Base-by-base conservation (phyloP, 2,797 vertebrate genomes). In the Mus spretus region DNA sequence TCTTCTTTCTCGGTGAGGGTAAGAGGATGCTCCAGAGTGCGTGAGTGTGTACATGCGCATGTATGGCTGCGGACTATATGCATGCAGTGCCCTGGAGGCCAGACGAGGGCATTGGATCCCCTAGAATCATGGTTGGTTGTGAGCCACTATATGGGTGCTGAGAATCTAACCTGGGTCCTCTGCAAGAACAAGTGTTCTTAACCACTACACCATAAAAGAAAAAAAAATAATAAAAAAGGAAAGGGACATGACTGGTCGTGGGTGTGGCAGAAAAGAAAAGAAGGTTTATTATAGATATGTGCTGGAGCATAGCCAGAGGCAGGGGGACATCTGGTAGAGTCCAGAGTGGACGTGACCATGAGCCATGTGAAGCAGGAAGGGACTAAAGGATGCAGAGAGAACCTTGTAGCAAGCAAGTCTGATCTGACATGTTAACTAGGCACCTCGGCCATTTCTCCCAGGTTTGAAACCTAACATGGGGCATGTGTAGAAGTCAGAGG, bases 21-120 rank as follows among this genome's bases (percentile, higher is more conserved):
- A 61, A 24, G 59, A 61, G 24, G 24, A 24, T 26, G 59, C 50
- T 10, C 9, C 1, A 11, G 10, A 37, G n/a, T 40, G 17, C 8
- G 1, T 34, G 24, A 20, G 59, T 6, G 19, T 13, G 19, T 15
- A 13, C 13, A 1, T 13, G 12, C 57, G 4, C 8, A 11, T 7
- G 0, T 6, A 0, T 34, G 40, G 37, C 19, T 85, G 44, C 31
- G 6, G 7, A 67, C 28, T 44, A 50, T 63, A 50, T 22, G 10
- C 28, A 22, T 0, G 40, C 61, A 85, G 44, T 67, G 17, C 40
- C 82, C 6, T 31, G 40, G 61, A 34, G 44, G 61, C 31, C 63
- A n/a, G 44, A 34, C 20, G 20, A 85, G 31, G 31, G 15, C 8
- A 34, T 53, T 85, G 6, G 44, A 31, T 24, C 28, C 83, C 61